Conservation (phyloP, 2,888 invertebrate genomes). For the Metallyticus violacea region DNA sequence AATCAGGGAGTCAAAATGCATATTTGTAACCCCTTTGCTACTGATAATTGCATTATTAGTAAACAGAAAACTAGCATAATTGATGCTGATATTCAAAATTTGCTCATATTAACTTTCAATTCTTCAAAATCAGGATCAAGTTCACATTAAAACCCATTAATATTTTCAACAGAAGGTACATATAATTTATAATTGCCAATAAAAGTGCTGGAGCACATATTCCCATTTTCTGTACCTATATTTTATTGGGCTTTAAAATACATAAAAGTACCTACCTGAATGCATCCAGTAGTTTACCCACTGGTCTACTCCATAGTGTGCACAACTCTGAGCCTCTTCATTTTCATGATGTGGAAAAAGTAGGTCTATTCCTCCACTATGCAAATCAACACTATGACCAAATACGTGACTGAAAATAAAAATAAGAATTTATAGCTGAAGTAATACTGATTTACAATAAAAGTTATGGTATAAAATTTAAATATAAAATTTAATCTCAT, state of each 20-base stretch:
- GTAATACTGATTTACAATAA: no score
- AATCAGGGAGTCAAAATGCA: no score
- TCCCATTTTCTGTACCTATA: neutral
- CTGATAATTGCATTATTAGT: no score
- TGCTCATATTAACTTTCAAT: no score
- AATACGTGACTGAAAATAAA: constrained; percentile 49
- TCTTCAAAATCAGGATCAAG: no score
- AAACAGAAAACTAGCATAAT: no score
- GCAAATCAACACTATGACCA: constrained; percentile 72
- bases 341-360: constrained; percentile 94
- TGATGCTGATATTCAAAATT: no score
- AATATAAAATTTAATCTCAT: no score
- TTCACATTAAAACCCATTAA: neutral
- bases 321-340: constrained; percentile 92
- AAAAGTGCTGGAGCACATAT: neutral
- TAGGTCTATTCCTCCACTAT: constrained; percentile 87
- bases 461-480: no score
- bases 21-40: no score
- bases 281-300: constrained; percentile 96
- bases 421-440: neutral
- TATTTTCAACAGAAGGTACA: no score
- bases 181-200: neutral
- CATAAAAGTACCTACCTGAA: constrained; percentile 54
- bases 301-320: constrained; percentile 66
- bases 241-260: neutral